Evolutionary conservation across 2,113 vertebrate genomes (phyloP), one percentile per base, ranked within the genome.

Genomic region (Paralichthys olivaceus): DNA sequence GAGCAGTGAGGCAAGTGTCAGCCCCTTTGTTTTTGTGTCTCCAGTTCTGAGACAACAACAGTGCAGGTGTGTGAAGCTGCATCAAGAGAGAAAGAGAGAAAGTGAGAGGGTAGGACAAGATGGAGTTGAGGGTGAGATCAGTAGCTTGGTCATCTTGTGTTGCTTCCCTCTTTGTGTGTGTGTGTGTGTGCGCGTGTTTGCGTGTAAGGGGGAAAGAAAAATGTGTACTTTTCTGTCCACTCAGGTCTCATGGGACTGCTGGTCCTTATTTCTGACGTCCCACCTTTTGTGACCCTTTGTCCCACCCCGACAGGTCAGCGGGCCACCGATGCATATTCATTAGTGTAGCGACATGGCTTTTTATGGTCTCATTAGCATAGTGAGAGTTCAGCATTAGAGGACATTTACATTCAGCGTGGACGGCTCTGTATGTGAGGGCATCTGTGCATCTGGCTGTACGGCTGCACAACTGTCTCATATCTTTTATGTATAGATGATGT

Each of bases 311-410:
- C 79, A 88, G 87, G 87, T 92, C 90, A 90, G 75, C 15, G 15
- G 78, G 79, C 79, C 84, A 61, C 53, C 63, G 72, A 86, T 91
- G 75, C 79, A 89, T 92, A 93, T 92, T 91, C 86, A 93, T 93
- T 57, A 86, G 70, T 54, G 68, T 75, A 75, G 85, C 92, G 92
- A 93, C 92, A 91, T 43, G 67, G 84, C 88, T 89, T 90, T 91
- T 92, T 86, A 80, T 87, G 82, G 69, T 75, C 88, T 92, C 75
- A 72, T 93, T 93, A 91, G 92, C 91, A 93, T 92, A 91, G 49
- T 91, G 87, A 92, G 61, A 84, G 57, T 91, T 92, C 91, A 93
- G 89, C 91, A 92, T 9, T 67, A 78, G 84, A 90, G 80, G 79
- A 58, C 79, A 92, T 93, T 90, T 91, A 85, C 86, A 91, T 92